Conservation (phyloP, 2,113 vertebrate genomes). For the Vimba vimba region DNA sequence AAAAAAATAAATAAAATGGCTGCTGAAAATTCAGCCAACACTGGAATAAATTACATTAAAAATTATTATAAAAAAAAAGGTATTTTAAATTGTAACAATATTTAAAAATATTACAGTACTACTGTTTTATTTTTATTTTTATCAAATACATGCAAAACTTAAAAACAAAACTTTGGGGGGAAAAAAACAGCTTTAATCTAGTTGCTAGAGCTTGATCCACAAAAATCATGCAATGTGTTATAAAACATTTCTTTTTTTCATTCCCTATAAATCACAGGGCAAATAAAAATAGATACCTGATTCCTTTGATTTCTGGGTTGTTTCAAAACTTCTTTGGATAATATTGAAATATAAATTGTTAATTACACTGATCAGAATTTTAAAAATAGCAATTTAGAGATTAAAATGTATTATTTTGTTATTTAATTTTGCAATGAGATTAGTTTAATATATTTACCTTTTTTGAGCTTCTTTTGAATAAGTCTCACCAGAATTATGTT, state of each 20-base stretch:
- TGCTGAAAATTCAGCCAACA: too few species aligned
- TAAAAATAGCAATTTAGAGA: not conserved
- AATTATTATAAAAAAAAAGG: too few species aligned
- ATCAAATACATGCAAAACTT: not conserved
- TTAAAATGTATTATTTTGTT: not conserved
- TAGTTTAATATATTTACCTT: not conserved
- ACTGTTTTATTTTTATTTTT: too few species aligned
- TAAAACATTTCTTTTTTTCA: not conserved
- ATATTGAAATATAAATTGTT: not conserved
- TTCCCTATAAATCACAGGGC: not conserved
- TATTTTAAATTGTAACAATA: too few species aligned
- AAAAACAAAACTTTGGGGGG: not conserved
- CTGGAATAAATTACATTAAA: too few species aligned
- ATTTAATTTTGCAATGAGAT: not conserved
- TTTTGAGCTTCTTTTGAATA: not conserved
- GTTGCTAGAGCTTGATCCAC: not conserved
- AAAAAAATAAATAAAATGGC: too few species aligned
- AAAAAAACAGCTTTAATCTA: not conserved
- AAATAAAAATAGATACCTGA: not conserved
- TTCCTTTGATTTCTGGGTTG: not conserved
- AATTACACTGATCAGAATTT: not conserved
- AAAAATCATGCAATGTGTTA: not conserved
- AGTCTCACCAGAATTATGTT: slow-evolving; percentile 12
- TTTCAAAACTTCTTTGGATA: not conserved
- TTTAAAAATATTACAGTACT: too few species aligned